Conservation (phyloP, 2,113 vertebrate genomes). For the Uria lomvia region DNA sequence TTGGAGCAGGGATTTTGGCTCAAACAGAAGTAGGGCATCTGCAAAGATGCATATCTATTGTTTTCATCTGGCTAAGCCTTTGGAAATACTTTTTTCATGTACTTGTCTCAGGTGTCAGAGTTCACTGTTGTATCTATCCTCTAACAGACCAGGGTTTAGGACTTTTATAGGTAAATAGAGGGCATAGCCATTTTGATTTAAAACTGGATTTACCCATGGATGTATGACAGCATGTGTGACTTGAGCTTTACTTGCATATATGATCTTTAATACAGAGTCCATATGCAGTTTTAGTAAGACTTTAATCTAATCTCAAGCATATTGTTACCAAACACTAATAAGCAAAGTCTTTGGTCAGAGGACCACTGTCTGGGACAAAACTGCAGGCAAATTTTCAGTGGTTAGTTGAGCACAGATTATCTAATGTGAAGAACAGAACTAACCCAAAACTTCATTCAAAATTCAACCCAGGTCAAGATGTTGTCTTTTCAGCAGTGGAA, state of each 20-base stretch:
- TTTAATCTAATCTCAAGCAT: not conserved
- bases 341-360: not conserved
- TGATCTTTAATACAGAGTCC: not conserved
- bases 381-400: not conserved
- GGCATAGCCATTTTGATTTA: not conserved
- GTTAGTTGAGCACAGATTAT: not conserved
- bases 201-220: not conserved
- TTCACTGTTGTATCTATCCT: not conserved
- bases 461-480: not conserved
- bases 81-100: not conserved
- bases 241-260: not conserved
- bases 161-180: not conserved
- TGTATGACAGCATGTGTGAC: not conserved
- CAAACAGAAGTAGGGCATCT: not conserved
- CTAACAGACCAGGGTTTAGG: not conserved
- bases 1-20: not conserved
- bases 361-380: not conserved
- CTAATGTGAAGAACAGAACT: not conserved
- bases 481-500: not conserved
- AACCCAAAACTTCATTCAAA: not conserved
- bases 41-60: not conserved
- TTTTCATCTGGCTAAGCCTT: not conserved
- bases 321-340: not conserved
- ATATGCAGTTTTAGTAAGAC: not conserved
- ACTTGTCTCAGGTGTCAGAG: not conserved